Evolutionary conservation across 2,797 vertebrate genomes (phyloP).

Genomic region (Syngnathus rostellatus): DNA sequence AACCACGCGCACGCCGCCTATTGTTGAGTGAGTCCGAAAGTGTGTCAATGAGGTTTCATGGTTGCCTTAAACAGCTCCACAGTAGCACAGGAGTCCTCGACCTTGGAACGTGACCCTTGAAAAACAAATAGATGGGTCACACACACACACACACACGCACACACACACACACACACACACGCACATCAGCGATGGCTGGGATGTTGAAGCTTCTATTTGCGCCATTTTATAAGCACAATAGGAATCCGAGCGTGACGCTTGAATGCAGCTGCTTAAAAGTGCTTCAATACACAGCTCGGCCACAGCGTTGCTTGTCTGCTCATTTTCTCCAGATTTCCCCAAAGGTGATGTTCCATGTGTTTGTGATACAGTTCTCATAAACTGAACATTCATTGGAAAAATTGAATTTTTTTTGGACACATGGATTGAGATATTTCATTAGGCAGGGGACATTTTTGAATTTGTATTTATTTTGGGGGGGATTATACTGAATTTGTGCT

Average conservation of each 20-base stretch:
- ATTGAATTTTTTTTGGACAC: neutral
- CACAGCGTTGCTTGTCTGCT: neutral
- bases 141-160: no score
- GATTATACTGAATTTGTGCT: neutral
- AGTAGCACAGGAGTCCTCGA: constrained; percentile 30
- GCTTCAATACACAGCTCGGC: neutral
- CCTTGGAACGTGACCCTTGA: constrained; percentile 35
- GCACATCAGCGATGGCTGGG: neutral
- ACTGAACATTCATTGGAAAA: neutral
- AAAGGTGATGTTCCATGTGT: neutral
- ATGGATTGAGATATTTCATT: neutral
- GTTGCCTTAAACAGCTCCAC: constrained; percentile 51
- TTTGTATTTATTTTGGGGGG: neutral
- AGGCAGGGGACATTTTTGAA: neutral
- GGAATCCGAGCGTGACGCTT: neutral
- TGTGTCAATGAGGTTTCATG: constrained; percentile 64
- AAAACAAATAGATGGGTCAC: constrained; percentile 5
- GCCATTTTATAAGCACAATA: neutral
- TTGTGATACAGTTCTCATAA: neutral
- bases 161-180: neutral
- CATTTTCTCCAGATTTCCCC: neutral
- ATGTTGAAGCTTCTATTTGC: neutral
- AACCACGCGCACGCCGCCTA: constrained; percentile 56
- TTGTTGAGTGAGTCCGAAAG: constrained; percentile 60
- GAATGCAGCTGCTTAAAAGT: neutral